Evolutionary conservation across 2,797 vertebrate species (phyloP).

Genomic region (Malacoraja senta): DNA sequence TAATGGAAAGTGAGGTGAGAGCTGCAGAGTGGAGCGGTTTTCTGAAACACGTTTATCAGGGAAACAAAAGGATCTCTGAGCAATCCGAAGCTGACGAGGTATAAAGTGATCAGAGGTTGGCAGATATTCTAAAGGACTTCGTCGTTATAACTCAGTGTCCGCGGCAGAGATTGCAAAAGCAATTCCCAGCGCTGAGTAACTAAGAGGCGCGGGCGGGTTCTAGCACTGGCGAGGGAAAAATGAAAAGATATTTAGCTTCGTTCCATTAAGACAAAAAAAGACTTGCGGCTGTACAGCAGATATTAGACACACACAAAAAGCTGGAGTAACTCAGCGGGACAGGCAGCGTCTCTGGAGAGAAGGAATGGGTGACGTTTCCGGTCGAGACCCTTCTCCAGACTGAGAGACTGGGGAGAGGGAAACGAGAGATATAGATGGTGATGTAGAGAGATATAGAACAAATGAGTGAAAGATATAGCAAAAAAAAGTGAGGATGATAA

Average conservation of each 20-base stretch:
- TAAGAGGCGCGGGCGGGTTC: neutral
- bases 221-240: neutral
- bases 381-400: too few species aligned
- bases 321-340: too few species aligned
- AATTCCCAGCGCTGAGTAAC: neutral
- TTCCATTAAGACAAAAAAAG: neutral
- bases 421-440: too few species aligned
- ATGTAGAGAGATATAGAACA: too few species aligned
- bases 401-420: too few species aligned
- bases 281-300: too few species aligned
- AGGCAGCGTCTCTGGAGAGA: too few species aligned
- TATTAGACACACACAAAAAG: too few species aligned
- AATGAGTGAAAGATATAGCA: too few species aligned
- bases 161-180: neutral
- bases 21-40: neutral
- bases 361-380: too few species aligned
- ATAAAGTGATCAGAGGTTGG: conserved; percentile 17
- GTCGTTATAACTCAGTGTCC: neutral
- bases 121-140: conserved; percentile 16
- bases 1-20: neutral
- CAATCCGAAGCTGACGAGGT: neutral
- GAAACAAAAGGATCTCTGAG: conserved; percentile 14
- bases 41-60: neutral
- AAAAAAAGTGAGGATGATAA: too few species aligned
- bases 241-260: neutral